phyloP scores from a whole-genome alignment of 2,113 vertebrate genomes.

The Cromileptes altivelis region DNA sequence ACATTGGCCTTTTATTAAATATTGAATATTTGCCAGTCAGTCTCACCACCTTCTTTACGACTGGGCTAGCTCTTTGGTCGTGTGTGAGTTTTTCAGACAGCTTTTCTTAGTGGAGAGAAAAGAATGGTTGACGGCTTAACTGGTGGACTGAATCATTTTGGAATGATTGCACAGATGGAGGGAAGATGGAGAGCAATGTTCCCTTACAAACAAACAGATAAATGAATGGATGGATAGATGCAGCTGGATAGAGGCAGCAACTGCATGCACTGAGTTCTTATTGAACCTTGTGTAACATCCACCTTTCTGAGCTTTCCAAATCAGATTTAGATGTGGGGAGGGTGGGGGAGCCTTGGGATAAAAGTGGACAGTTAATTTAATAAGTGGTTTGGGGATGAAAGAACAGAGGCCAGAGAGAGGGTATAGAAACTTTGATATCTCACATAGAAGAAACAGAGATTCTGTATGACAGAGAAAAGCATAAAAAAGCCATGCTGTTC shows the following conservation, averaged over 20 bases:
- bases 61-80: background rate
- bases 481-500: background rate
- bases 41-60: background rate
- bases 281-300: slow-evolving; percentile 17
- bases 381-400: slow-evolving; percentile 42
- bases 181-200: background rate
- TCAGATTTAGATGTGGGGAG: slow-evolving; percentile 44
- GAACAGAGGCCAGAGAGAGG: background rate
- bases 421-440: background rate
- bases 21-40: background rate
- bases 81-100: background rate
- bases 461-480: background rate
- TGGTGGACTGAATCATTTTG: background rate
- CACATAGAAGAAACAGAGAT: background rate
- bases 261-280: background rate
- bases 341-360: slow-evolving; percentile 35
- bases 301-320: slow-evolving; percentile 46
- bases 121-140: background rate
- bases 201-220: background rate
- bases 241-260: background rate
- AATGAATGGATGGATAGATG: background rate
- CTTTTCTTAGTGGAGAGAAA: background rate
- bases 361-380: slow-evolving; percentile 39
- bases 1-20: slow-evolving; percentile 16
- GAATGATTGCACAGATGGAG: background rate